Conservation (phyloP, 2,888 invertebrate species). For the Zele albiditarsus region DNA sequence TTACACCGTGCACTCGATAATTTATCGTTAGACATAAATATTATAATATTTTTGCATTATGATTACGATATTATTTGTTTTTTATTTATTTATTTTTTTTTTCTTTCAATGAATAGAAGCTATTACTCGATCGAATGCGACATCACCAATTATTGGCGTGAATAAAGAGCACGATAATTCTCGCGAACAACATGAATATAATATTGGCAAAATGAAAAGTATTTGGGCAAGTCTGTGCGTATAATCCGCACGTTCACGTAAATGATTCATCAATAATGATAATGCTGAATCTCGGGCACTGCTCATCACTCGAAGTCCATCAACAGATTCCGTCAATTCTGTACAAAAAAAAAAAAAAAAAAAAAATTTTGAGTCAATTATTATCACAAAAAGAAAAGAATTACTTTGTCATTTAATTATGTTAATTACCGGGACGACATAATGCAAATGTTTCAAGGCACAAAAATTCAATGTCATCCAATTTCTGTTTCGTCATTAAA, state of each 20-base stretch:
- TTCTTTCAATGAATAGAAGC: constrained; percentile 61
- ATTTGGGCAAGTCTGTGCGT: constrained; percentile 59
- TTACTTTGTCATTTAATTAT: neutral
- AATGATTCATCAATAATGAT: constrained; percentile 59
- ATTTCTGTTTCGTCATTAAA: constrained; percentile 70
- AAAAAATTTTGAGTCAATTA: neutral
- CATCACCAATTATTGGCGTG: constrained; percentile 64
- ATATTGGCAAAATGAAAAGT: constrained; percentile 61
- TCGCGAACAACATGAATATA: constrained; percentile 62
- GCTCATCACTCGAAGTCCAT: constrained; percentile 54
- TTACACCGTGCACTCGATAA: neutral
- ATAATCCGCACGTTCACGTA: constrained; percentile 54
- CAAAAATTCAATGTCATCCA: constrained; percentile 74
- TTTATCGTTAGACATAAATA: neutral
- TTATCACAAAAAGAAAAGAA: constrained; percentile 7
- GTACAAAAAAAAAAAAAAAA: constrained; percentile 17
- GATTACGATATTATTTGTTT: constrained; percentile 18
- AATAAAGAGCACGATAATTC: constrained; percentile 63
- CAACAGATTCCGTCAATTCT: constrained; percentile 61
- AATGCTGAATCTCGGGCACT: constrained; percentile 58
- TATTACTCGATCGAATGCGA: constrained; percentile 64
- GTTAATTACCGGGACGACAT: constrained; percentile 73
- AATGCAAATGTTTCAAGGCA: constrained; percentile 74
- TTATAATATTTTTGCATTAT: neutral
- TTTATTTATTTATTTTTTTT: neutral